Percentiles rank a stretch among this genome's conserved stretches.
These are phyloP conservation scores for Andrena trimmerana DNA, from an alignment of 2,888 invertebrate species.

Conservation along the genomic window DNA sequence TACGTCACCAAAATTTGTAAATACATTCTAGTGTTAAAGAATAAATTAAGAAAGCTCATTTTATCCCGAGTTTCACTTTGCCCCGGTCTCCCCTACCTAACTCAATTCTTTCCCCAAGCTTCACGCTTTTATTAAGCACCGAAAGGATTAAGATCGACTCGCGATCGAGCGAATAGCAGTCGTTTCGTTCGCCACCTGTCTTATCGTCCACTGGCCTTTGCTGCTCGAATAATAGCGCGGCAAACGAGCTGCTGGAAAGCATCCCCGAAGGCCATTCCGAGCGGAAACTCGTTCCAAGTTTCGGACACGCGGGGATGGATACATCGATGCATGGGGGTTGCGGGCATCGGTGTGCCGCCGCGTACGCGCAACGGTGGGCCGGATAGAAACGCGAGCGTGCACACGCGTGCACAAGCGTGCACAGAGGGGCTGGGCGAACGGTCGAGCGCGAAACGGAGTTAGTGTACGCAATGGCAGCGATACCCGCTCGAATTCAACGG, in stretches of 20 bases:
- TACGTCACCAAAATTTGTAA: too few relatives aligned
- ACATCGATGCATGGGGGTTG: slow-evolving; percentile 26
- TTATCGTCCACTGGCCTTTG: slow-evolving; percentile 44
- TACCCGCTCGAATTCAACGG: slow-evolving; percentile 44
- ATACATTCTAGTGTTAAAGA: too few relatives aligned
- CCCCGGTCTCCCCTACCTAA: too few relatives aligned
- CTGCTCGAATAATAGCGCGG: slow-evolving; percentile 47
- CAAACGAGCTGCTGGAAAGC: slow-evolving; percentile 55
- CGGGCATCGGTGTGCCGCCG: slow-evolving; percentile 20
- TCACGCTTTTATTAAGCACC: not conserved
- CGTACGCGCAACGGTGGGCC: not conserved
- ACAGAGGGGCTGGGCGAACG: not conserved
- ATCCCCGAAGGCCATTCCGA: slow-evolving; percentile 64
- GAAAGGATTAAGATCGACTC: not conserved
- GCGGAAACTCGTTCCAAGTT: slow-evolving; percentile 62
- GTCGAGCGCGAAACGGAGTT: slow-evolving; percentile 23
- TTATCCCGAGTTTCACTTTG: too few relatives aligned
- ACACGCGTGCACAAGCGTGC: not conserved
- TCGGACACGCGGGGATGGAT: slow-evolving; percentile 53
- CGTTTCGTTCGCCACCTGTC: slow-evolving; percentile 40
- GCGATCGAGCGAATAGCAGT: slow-evolving; percentile 17
- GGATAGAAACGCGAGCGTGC: not conserved
- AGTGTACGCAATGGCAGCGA: slow-evolving; percentile 22
- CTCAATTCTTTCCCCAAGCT: too few relatives aligned
- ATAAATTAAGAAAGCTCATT: too few relatives aligned